Evolutionary conservation across 1,140 invertebrate genomes (phyloP).

Genomic region (Thrips palmi): DNA sequence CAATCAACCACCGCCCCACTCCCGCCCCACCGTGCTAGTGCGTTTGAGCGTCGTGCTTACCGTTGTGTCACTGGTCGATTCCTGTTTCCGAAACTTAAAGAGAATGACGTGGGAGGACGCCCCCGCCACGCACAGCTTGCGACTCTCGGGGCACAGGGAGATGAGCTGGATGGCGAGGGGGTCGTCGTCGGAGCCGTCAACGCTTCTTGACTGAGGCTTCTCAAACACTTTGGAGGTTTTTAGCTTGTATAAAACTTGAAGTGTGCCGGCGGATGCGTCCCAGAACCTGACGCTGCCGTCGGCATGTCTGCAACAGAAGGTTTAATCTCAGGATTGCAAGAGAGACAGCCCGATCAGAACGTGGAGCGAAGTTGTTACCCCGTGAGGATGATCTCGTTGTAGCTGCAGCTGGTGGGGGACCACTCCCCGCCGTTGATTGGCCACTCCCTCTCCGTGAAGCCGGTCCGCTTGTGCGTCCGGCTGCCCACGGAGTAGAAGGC

Average conservation of each 20-base stretch:
- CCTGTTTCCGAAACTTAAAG: slow-evolving; percentile 87
- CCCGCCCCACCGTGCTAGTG: slow-evolving; percentile 9
- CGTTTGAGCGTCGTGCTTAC: slow-evolving; percentile 37
- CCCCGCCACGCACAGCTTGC: slow-evolving; percentile 74
- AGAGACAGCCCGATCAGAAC: slow-evolving; percentile 5
- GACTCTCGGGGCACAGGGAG: slow-evolving; percentile 81
- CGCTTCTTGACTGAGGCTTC: slow-evolving; percentile 31
- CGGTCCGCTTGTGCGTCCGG: slow-evolving; percentile 48
- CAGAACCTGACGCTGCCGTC: slow-evolving; percentile 95
- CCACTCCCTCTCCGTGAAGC: slow-evolving; percentile 91
- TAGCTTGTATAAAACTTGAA: slow-evolving; percentile 93
- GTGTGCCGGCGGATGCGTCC: slow-evolving; percentile 83
- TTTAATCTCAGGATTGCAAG: slow-evolving; percentile 3
- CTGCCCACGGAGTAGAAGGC: slow-evolving; percentile 81
- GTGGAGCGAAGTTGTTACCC: slow-evolving; percentile 43
- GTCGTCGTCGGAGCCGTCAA: slow-evolving; percentile 43
- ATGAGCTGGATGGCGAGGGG: slow-evolving; percentile 88
- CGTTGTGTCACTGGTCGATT: slow-evolving; percentile 64
- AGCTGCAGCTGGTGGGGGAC: slow-evolving; percentile 82
- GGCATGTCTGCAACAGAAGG: slow-evolving; percentile 57
- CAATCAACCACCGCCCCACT: no score
- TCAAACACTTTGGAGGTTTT: slow-evolving; percentile 94
- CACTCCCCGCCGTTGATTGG: slow-evolving; percentile 89
- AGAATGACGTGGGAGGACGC: slow-evolving; percentile 81
- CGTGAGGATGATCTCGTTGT: slow-evolving; percentile 92